Percentiles rank a stretch among this genome's conserved stretches.
These are phyloP conservation scores for Hylaeus volcanicus DNA, from an alignment of 1,140 invertebrate species.

Conservation along the genomic window DNA sequence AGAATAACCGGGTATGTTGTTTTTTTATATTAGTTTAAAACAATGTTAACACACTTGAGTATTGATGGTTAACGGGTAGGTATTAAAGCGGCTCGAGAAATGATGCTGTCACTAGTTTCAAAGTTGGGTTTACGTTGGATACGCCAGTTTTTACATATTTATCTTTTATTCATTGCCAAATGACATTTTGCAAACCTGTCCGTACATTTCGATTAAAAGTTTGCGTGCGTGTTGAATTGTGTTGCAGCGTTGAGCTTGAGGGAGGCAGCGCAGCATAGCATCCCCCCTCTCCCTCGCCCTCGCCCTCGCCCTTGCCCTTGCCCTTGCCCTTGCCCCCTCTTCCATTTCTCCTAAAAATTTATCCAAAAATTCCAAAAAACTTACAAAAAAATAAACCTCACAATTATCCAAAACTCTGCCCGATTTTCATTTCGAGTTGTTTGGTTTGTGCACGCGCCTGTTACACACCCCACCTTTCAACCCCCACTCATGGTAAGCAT, in stretches of 20 bases:
- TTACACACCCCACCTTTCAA: slow-evolving; percentile 81
- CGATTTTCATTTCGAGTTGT: slow-evolving; percentile 82
- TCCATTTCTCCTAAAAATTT: slow-evolving; percentile 60
- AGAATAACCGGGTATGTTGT: slow-evolving; percentile 67
- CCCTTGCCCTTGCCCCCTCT: slow-evolving; percentile 58
- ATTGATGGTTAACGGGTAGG: slow-evolving; percentile 50
- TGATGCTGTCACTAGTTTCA: slow-evolving; percentile 31
- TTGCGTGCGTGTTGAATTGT: slow-evolving; percentile 80
- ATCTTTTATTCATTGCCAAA: slow-evolving; percentile 48
- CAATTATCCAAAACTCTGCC: slow-evolving; percentile 76
- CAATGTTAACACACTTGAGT: slow-evolving; percentile 55
- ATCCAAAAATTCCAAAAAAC: slow-evolving; percentile 68
- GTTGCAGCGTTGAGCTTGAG: slow-evolving; percentile 81
- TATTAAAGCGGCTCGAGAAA: slow-evolving; percentile 41
- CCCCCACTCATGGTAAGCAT: slow-evolving; percentile 81
- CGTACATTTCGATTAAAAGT: slow-evolving; percentile 71
- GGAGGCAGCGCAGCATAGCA: slow-evolving; percentile 81
- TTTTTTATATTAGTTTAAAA: slow-evolving; percentile 45
- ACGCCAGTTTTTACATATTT: slow-evolving; percentile 36
- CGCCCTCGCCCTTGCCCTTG: slow-evolving; percentile 51
- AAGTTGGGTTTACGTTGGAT: slow-evolving; percentile 44
- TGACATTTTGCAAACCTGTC: slow-evolving; percentile 46
- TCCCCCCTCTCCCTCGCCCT: slow-evolving; percentile 69
- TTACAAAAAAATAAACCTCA: slow-evolving; percentile 68
- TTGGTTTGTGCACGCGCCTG: slow-evolving; percentile 81